Evolutionary conservation across 2,797 vertebrate species (phyloP).

Genomic region (Hozukius guyotensis): DNA sequence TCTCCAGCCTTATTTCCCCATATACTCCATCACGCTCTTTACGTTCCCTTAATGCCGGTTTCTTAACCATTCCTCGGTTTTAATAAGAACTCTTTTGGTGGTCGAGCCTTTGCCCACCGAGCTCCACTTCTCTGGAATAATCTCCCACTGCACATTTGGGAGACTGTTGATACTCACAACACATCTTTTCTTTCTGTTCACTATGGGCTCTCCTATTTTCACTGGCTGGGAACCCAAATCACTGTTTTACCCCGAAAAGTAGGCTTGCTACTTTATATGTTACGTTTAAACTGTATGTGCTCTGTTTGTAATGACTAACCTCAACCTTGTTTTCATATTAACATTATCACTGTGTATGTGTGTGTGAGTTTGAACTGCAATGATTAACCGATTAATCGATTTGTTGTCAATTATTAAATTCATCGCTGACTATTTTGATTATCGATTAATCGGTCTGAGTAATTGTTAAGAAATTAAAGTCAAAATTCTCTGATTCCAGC

Average conservation of each 20-base stretch:
- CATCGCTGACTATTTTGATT: too few species aligned
- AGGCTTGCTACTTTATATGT: too few species aligned
- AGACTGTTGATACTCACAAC: background rate
- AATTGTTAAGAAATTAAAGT: fast-evolving
- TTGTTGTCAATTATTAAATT: too few species aligned
- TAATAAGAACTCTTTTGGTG: background rate
- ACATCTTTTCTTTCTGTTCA: background rate
- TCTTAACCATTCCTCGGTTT: background rate
- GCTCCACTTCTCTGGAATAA: background rate
- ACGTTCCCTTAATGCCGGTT: background rate
- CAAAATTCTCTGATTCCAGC: too few species aligned
- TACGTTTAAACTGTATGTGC: background rate
- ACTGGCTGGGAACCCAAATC: background rate
- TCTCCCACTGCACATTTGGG: background rate
- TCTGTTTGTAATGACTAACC: fast-evolving
- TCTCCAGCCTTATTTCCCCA: background rate
- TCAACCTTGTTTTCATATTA: background rate
- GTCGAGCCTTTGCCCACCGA: background rate
- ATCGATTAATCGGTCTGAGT: fast-evolving
- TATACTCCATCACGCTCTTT: background rate
- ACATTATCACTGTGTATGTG: background rate
- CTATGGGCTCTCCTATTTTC: background rate
- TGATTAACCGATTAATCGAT: too few species aligned
- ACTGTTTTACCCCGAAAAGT: background rate
- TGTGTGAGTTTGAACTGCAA: too few species aligned